phyloP scores from a whole-genome alignment of 2,113 vertebrate genomes.

The Nestor notabilis region DNA sequence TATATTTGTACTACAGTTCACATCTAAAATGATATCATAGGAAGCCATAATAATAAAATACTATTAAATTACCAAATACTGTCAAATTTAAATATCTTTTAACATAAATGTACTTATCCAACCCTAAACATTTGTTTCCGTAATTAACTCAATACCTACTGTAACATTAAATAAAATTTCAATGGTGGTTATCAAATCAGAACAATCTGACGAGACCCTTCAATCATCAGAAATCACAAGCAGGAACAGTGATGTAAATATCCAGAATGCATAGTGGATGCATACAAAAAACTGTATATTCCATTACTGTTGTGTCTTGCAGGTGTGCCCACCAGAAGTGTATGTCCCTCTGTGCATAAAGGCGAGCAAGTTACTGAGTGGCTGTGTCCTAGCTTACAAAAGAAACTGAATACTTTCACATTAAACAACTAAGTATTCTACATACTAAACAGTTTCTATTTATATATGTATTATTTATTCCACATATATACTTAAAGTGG shows the following conservation, averaged over 20 bases:
- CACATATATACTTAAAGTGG: neutral
- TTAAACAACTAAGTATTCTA: neutral
- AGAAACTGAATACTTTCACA: neutral
- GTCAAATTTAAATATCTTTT: neutral
- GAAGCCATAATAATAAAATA: neutral
- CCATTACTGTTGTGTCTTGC: accelerated
- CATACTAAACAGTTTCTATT: neutral
- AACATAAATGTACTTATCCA: neutral
- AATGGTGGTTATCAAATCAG: neutral
- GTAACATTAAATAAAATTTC: neutral
- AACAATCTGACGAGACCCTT: neutral
- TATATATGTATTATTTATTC: neutral
- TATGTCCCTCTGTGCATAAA: neutral
- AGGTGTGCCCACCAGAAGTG: neutral
- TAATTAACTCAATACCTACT: neutral
- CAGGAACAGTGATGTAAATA: neutral
- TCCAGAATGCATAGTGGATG: neutral
- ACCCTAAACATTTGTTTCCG: neutral
- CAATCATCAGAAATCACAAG: neutral
- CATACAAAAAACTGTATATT: neutral
- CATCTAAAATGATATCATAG: neutral
- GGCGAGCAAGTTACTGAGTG: neutral
- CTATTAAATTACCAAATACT: neutral
- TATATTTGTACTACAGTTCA: neutral
- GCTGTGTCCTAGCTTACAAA: neutral